Evolutionary conservation across 2,113 vertebrate genomes (phyloP).

Genomic region (Charina bottae): DNA sequence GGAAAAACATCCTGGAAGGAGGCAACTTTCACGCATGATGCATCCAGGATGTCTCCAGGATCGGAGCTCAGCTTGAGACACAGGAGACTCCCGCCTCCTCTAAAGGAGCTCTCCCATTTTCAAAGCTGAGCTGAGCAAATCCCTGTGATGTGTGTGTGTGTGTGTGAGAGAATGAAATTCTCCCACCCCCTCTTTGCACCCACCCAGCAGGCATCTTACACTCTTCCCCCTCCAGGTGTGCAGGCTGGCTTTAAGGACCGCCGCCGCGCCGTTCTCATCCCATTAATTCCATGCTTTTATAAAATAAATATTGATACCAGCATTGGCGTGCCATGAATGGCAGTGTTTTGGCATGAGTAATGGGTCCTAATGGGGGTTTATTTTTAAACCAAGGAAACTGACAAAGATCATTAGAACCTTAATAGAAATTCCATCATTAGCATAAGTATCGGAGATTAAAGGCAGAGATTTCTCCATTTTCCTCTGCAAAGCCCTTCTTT

Average conservation of each 20-base stretch:
- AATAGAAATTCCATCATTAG: slow-evolving; percentile 49
- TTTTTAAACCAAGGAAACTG: slow-evolving; percentile 49
- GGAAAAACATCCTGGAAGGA: neutral
- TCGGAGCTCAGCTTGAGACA: neutral
- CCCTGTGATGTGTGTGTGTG: neutral
- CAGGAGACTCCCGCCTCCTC: neutral
- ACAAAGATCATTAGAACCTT: slow-evolving; percentile 51
- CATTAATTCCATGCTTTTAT: slow-evolving; percentile 27
- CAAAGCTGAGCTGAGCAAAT: neutral
- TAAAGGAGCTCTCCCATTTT: neutral
- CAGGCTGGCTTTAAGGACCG: neutral
- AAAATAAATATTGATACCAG: slow-evolving; percentile 48
- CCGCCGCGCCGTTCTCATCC: slow-evolving; percentile 28
- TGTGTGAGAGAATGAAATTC: neutral
- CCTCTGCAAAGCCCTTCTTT: neutral
- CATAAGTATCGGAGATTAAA: slow-evolving; percentile 46
- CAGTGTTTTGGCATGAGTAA: slow-evolving; percentile 45
- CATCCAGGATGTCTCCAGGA: neutral
- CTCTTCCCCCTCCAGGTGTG: slow-evolving; percentile 9
- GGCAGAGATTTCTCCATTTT: slow-evolving; percentile 37
- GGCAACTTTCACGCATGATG: neutral
- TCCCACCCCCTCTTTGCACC: neutral
- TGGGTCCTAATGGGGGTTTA: slow-evolving; percentile 41
- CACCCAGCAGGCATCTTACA: neutral
- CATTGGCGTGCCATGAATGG: slow-evolving; percentile 26